Evolutionary conservation across 1,140 invertebrate genomes (phyloP), one percentile per base, ranked within the genome.

Genomic region (Phymastichus coffea): DNA sequence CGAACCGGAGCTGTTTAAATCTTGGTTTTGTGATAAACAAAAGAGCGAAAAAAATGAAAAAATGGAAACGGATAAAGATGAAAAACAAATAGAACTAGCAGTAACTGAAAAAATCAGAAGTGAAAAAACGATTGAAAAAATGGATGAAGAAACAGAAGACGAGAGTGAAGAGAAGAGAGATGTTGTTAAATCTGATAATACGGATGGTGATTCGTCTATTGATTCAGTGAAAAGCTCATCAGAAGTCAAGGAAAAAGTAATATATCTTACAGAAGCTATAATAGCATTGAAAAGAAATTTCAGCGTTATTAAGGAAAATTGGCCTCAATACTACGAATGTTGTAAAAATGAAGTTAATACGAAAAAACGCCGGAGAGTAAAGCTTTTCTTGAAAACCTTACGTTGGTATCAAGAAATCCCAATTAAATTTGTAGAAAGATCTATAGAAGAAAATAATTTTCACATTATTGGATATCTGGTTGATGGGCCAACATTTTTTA

Each of bases 341-440:
- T 69, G 57, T n/a, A 7, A 58, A 2, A 17, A 26, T 0, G 46
- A 49, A 1, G 23, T 35, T 0, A n/a, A 12, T 0, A 7, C 2
- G 3, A 49, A 25, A n/a, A 26, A 2, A 15, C 37, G 12, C 3
- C 15, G 7, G 17, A 0, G 52, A 22, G 38, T 60, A 9, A 63
- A 20, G 26, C 30, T 9, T 3, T 78, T 76, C 23, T 0, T 78
- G 0, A 71, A 48, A 38, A 22, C 37, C 0, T 35, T 41, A 6
- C 67, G 64, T 0, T 79, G 76, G 76, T 70, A 77, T 30, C 65
- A 72, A 12, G 59, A 72, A 1, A 57, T 79, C 4, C 75, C 76
- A 0, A 64, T 73, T 0, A 71, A 62, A 25, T 76, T 77, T 51
- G 46, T 51, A 0, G 20, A 66, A 9, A 19, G 40, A 51, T 54